Conservation (phyloP, 2,113 vertebrate species). For the Callocephalon fimbriatum region DNA sequence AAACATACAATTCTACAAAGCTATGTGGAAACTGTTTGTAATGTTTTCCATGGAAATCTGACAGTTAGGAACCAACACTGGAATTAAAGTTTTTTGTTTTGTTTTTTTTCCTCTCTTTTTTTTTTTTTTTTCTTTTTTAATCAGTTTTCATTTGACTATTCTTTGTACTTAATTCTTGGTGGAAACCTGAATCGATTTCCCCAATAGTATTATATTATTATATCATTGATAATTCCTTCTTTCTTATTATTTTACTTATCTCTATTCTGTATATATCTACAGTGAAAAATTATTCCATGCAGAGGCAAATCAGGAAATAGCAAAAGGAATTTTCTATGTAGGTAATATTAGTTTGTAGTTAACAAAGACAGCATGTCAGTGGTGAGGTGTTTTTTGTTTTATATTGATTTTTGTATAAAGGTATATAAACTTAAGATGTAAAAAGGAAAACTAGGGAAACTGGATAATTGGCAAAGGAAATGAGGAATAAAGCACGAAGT, state of each 20-base stretch:
- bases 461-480: neutral
- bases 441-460: neutral
- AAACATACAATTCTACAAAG: neutral
- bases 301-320: neutral
- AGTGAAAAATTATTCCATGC: neutral
- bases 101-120: neutral
- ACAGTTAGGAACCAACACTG: neutral
- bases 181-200: neutral
- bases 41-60: neutral
- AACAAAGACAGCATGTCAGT: neutral
- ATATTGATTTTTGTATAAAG: neutral
- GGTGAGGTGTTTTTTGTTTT: neutral
- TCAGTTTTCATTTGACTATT: neutral
- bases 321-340: neutral
- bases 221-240: too few species aligned
- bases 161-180: neutral
- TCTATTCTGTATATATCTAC: neutral
- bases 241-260: neutral
- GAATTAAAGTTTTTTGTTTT: neutral
- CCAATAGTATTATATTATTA: neutral
- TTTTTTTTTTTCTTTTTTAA: neutral
- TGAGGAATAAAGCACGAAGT: neutral
- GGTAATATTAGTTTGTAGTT: neutral
- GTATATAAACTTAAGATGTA: neutral
- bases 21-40: neutral